Conservation (phyloP, 1,140 invertebrate species). For the Zaprionus capensis region DNA sequence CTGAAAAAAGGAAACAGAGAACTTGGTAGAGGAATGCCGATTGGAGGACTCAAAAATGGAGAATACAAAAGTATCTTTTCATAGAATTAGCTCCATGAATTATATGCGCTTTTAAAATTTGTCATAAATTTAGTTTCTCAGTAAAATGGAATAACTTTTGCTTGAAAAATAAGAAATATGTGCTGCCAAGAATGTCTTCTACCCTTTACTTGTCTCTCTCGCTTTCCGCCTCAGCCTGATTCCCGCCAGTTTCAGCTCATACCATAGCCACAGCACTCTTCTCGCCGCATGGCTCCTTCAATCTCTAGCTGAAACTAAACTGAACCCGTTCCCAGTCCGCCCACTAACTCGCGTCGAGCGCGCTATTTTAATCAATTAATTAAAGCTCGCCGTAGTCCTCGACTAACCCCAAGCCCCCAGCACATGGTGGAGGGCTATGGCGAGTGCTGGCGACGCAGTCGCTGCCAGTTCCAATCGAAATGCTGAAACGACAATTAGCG, state of each 20-base stretch:
- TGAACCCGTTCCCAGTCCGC: conserved; percentile 30
- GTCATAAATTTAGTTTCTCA: conserved; percentile 3
- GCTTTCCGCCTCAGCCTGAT: background rate
- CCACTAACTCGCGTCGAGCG: conserved; percentile 22
- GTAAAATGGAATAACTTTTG: conserved; percentile 15
- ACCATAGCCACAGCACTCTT: background rate
- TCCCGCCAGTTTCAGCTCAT: background rate
- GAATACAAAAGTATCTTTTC: conserved; percentile 34
- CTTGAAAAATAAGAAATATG: background rate
- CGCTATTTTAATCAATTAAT: conserved; percentile 80
- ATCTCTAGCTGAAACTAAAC: conserved; percentile 15
- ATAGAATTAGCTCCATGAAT: conserved; percentile 41
- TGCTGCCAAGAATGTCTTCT: background rate
- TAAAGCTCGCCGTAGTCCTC: conserved; percentile 55
- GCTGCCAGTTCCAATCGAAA: conserved; percentile 69
- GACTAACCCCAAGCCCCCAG: conserved; percentile 11
- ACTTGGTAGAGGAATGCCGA: conserved; percentile 10
- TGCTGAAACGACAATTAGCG: conserved; percentile 77
- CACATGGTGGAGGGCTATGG: background rate
- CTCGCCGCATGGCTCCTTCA: background rate
- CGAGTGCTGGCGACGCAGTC: background rate
- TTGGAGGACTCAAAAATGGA: conserved; percentile 27
- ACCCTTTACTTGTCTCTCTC: background rate
- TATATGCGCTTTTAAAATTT: conserved; percentile 15
- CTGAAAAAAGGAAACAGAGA: conserved; percentile 4